Percentiles rank a stretch among this genome's conserved stretches.
These are phyloP conservation scores for Thumatha senex DNA, from an alignment of 2,888 invertebrate genomes.

Conservation along the genomic window DNA sequence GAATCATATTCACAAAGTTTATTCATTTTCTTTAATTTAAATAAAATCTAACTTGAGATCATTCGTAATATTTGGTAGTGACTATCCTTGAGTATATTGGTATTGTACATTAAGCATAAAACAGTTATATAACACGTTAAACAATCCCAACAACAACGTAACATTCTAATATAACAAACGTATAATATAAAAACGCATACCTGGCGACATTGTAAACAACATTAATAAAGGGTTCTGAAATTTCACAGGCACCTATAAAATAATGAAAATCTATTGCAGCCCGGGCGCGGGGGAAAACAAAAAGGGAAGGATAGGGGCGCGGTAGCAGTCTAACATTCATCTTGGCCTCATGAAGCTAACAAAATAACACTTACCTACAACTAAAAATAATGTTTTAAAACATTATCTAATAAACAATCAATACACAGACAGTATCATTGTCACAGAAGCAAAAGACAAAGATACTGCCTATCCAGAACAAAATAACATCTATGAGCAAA, in stretches of 20 bases:
- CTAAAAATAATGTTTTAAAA: conserved; percentile 72
- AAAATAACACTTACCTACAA: conserved; percentile 81
- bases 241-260: conserved; percentile 83
- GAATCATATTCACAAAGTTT: not conserved
- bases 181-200: conserved; percentile 79
- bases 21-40: conserved; percentile 9
- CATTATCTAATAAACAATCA: conserved; percentile 66
- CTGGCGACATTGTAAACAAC: conserved; percentile 84
- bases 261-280: conserved; percentile 79
- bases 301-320: conserved; percentile 73
- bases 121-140: not conserved
- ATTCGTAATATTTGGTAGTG: conserved; percentile 12
- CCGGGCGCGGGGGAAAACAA: conserved; percentile 75
- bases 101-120: conserved; percentile 11
- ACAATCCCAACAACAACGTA: conserved; percentile 46
- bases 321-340: conserved; percentile 82
- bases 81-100: conserved; percentile 40
- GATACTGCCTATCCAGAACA: conserved; percentile 78
- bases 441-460: conserved; percentile 49
- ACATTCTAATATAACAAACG: conserved; percentile 54
- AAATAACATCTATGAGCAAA: conserved; percentile 76
- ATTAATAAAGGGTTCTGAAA: conserved; percentile 79
- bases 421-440: conserved; percentile 78
- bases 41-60: conserved; percentile 17
- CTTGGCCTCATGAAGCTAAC: conserved; percentile 82